Evolutionary conservation across 1,140 invertebrate species (phyloP), one percentile per base, ranked within the genome.

Genomic region (Anoplolepis gracilipes): DNA sequence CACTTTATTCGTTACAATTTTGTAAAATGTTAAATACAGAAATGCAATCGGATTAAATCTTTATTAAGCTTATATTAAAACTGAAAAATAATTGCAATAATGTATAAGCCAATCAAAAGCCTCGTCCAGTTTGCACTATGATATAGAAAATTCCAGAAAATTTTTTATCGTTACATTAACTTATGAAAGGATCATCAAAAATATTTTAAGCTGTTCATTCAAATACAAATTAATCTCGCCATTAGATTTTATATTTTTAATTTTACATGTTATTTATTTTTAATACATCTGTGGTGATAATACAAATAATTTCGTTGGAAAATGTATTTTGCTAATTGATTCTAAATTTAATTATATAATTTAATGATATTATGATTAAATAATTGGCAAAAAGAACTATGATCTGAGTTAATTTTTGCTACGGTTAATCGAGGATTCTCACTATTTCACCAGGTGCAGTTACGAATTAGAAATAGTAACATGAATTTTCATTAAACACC

Each of bases 401-500:
- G n/a, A n/a, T n/a, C 46, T 16, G 3, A 11, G 33, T 33, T 36
- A 67, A 78, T 53, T 67, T 36, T 5, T 36, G 19, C 36, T 13
- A 16, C 22, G 5, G 33, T 2, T 55, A 79, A 79, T 55, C 49
- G 30, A 67, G 30, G 13, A 42, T 36, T 28, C 3, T 16, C 28
- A 36, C 16, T 8, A 33, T 55, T 30, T 53, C 0, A 22, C 33
- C 62, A 8, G 19, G 57, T 57, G 49, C 62, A 8, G 22, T 36
- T 69, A 39, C 49, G 46, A 25, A 55, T 82, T 72, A 16, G 3
- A 72, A 73, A n/a, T 30, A 28, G 22, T 82, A 73, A 28, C 67
- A n/a, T 36, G 67, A 82, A 59, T 82, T 59, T 30, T 11, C 28
- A 13, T 2, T 82, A 73, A 82, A 82, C 67, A 39, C 36, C 67